Conservation (phyloP, 2,888 invertebrate genomes). For the Busseola fusca region DNA sequence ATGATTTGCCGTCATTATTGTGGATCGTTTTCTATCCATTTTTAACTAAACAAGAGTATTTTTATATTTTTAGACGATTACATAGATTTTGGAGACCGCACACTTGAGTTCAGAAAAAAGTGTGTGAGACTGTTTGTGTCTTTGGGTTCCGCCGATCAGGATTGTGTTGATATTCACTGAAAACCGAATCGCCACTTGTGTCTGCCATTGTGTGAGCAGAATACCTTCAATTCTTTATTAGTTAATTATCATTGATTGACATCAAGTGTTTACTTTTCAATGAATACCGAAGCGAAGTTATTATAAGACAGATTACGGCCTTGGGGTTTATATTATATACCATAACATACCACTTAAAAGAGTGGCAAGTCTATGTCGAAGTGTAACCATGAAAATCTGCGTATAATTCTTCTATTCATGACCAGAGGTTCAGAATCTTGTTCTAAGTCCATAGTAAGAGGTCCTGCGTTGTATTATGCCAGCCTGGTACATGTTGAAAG, state of each 20-base stretch:
- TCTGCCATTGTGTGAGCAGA: background rate
- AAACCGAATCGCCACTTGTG: background rate
- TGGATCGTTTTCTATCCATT: conserved; percentile 70
- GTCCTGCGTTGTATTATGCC: too few relatives aligned
- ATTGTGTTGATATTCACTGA: background rate
- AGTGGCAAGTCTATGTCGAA: too few relatives aligned
- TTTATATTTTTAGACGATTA: conserved; percentile 73
- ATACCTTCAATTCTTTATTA: background rate
- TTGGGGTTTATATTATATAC: too few relatives aligned
- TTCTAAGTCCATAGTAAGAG: too few relatives aligned
- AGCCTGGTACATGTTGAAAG: too few relatives aligned
- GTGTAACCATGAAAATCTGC: background rate
- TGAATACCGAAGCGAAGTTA: background rate
- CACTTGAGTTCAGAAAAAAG: conserved; percentile 65
- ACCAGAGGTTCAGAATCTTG: too few relatives aligned
- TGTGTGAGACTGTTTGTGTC: background rate
- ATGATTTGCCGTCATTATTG: conserved; percentile 67
- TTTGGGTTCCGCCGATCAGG: conserved; percentile 32
- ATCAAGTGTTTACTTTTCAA: background rate
- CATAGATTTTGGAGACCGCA: conserved; percentile 76
- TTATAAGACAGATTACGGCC: background rate
- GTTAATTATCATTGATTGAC: background rate
- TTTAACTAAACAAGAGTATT: conserved; percentile 76
- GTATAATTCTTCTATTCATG: background rate
- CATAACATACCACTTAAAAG: too few relatives aligned